Evolutionary conservation across 2,113 vertebrate species (phyloP), one percentile per base, ranked within the genome.

Genomic region (Tautogolabrus adspersus): DNA sequence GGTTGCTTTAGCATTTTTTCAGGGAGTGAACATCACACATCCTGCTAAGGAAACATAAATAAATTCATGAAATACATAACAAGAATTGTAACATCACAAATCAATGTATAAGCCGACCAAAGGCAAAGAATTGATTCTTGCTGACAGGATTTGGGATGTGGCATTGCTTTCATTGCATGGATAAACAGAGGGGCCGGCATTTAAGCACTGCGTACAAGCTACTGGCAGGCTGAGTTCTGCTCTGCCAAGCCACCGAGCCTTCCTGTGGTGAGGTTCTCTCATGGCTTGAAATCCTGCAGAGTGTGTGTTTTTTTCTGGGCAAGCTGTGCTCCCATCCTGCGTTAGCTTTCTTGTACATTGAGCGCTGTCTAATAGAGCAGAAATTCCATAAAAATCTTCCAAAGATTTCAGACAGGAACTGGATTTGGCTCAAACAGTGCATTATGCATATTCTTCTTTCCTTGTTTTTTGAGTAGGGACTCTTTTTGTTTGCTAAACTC

Each of bases 161-260:
- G 66, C 54, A 11, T 64, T 47, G 69, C 63, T 79, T 88, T 42
- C 85, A 76, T 69, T 54, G 72, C 71, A 72, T 55, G 65, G 81
- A 86, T 85, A 88, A 84, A 90, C 81, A 81, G 65, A 75, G 13
- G 15, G 44, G 56, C 52, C 42, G 22, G 3, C 81, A 77, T 80
- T 84, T 84, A 66, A 71, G 77, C 76, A 56, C 66, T 84, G 78
- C 59, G 19, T 51, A 80, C 30, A 82, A 84, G 85, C 81, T 72
- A 70, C 84, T 74, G 77, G 88, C 77, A 79, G 66, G 21, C 68
- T 66, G 78, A 75, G 84, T 76, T 74, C 79, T 83, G 75, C 86
- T 82, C 87, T 72, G 88, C 80, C 82, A 85, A 92, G 86, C 76
- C 86, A 85, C 83, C 81, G 74, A 84, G 73, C 82, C 75, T 81